These are phyloP conservation scores for Podotricha telesiphe DNA, from an alignment of 2,888 invertebrate species.

Conservation along the genomic window DNA sequence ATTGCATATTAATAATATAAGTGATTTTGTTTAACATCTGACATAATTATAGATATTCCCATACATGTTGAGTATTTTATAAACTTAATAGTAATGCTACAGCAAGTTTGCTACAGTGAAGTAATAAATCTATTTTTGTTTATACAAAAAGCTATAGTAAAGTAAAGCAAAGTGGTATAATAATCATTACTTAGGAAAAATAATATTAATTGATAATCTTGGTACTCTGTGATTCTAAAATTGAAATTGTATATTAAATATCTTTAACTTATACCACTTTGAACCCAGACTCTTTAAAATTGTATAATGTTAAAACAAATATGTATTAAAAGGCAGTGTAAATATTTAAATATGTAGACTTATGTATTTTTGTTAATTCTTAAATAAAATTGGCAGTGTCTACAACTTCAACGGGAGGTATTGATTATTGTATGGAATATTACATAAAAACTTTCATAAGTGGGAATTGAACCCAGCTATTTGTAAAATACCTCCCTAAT, in stretches of 20 bases:
- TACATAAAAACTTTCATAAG: no score
- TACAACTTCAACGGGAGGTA: conserved; percentile 5
- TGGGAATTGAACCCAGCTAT: not conserved
- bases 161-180: not conserved
- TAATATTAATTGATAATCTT: no score
- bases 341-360: not conserved
- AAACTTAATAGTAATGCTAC: conserved; percentile 4
- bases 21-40: not conserved
- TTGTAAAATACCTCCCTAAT: not conserved
- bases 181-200: no score
- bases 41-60: not conserved
- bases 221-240: no score
- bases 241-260: not conserved
- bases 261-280: not conserved
- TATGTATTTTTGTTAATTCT: not conserved
- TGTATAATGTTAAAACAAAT: not conserved
- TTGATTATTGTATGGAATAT: no score
- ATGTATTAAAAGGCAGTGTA: conserved; percentile 17
- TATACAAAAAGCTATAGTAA: not conserved
- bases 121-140: not conserved
- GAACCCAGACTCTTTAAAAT: not conserved
- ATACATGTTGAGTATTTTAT: conserved; percentile 6
- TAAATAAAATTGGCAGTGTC: conserved; percentile 13
- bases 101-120: not conserved
- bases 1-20: no score